phyloP scores from a whole-genome alignment of 2,888 invertebrate genomes.

The Ditula angustiorana region DNA sequence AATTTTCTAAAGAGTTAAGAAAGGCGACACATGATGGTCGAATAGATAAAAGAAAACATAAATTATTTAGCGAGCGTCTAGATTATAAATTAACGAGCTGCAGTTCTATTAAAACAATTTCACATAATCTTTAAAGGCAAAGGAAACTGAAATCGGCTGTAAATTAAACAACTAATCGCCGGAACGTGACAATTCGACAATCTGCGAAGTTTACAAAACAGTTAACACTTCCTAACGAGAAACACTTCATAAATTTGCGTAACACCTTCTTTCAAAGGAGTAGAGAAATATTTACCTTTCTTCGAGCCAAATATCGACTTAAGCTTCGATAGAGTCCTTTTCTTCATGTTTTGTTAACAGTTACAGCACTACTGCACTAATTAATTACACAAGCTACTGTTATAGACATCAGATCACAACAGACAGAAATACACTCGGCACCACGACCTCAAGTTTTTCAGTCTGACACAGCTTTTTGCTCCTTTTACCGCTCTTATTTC shows the following conservation, averaged over 20 bases:
- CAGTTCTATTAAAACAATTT: neutral
- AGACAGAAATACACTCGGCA: slow-evolving; percentile 80
- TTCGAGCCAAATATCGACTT: slow-evolving; percentile 79
- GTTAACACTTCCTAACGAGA: slow-evolving; percentile 24
- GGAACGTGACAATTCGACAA: slow-evolving; percentile 48
- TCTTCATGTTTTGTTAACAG: slow-evolving; percentile 70
- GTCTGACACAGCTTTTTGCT: slow-evolving; percentile 79
- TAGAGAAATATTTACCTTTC: slow-evolving; percentile 65
- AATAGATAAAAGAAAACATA: neutral
- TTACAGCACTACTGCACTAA: slow-evolving; percentile 52
- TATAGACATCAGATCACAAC: slow-evolving; percentile 71
- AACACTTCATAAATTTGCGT: slow-evolving; percentile 27
- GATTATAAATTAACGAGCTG: neutral
- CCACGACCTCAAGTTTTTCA: slow-evolving; percentile 82
- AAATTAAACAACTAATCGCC: slow-evolving; percentile 32
- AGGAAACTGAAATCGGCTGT: slow-evolving; percentile 24
- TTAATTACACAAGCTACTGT: slow-evolving; percentile 61
- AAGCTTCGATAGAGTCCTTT: slow-evolving; percentile 77
- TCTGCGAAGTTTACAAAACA: slow-evolving; percentile 42
- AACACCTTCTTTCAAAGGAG: slow-evolving; percentile 28
- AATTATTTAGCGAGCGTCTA: neutral
- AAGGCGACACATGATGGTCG: neutral
- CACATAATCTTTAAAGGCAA: neutral
- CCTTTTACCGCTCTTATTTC: slow-evolving; percentile 85
- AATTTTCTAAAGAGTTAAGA: neutral